Conservation (phyloP, 2,797 vertebrate species). For the Dipus sagitta region DNA sequence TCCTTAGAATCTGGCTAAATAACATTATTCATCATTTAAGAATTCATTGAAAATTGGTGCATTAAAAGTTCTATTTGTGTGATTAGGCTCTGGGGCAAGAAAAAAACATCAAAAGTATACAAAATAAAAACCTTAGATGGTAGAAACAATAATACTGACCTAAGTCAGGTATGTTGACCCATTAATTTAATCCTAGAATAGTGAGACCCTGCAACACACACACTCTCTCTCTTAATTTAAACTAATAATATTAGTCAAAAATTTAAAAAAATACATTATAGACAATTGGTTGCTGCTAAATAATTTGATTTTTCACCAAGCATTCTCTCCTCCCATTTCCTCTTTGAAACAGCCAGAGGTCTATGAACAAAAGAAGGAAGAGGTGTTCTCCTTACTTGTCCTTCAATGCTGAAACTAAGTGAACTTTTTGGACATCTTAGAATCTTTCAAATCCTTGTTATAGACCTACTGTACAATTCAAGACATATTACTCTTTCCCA, state of each 20-base stretch:
- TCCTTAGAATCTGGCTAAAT: neutral
- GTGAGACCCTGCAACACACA: neutral
- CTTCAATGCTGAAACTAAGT: neutral
- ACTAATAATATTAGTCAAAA: neutral
- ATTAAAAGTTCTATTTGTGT: conserved; percentile 10
- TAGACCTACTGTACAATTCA: neutral
- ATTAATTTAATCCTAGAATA: neutral
- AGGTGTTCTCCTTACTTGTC: neutral
- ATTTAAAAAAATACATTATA: neutral
- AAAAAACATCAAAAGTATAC: conserved; percentile 12
- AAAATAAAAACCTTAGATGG: neutral
- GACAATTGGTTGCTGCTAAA: neutral
- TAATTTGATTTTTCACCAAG: neutral
- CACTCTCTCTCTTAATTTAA: neutral
- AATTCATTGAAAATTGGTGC: neutral
- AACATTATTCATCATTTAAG: neutral
- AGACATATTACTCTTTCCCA: neutral
- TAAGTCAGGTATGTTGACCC: neutral
- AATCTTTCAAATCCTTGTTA: neutral
- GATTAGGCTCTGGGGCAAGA: neutral
- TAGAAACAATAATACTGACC: conserved; percentile 20
- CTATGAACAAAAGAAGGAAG: neutral
- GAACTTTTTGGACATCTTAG: neutral
- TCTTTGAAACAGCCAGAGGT: neutral
- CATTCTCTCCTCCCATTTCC: no score